phyloP scores from a whole-genome alignment of 2,797 vertebrate species.

The Coregonus ussuriensis region DNA sequence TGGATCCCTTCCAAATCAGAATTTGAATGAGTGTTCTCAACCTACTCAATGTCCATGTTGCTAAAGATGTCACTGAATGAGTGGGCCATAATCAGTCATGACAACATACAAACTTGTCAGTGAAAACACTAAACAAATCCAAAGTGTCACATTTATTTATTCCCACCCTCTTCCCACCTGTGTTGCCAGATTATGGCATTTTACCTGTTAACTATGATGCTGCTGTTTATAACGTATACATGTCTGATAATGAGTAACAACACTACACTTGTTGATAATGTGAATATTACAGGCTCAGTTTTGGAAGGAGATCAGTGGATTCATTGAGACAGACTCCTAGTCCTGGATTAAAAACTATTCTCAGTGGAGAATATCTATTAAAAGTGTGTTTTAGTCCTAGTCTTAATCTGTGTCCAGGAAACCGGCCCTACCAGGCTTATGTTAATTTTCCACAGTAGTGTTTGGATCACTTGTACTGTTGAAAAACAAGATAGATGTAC shows the following conservation, averaged over 20 bases:
- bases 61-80: slow-evolving; percentile 17
- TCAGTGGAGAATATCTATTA: background rate
- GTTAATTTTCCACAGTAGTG: slow-evolving; percentile 57
- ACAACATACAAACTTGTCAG: slow-evolving; percentile 20
- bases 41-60: background rate
- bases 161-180: background rate
- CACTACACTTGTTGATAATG: slow-evolving; percentile 50
- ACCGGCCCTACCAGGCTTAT: slow-evolving; percentile 69
- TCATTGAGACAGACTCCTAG: slow-evolving; percentile 13
- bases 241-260: slow-evolving; percentile 26
- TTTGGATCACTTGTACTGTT: slow-evolving; percentile 63
- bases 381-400: background rate
- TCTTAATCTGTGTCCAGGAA: background rate
- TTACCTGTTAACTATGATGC: slow-evolving; percentile 22
- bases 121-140: slow-evolving; percentile 28
- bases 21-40: too few species aligned
- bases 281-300: slow-evolving; percentile 36
- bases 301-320: slow-evolving; percentile 26
- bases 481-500: slow-evolving; percentile 49
- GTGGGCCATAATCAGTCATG: slow-evolving; percentile 3
- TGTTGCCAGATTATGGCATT: slow-evolving; percentile 22
- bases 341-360: background rate
- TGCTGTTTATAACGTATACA: slow-evolving; percentile 37
- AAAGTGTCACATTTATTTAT: background rate
- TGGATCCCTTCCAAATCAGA: background rate